Conservation (phyloP, 2,113 vertebrate genomes). For the Meriones unguiculatus region DNA sequence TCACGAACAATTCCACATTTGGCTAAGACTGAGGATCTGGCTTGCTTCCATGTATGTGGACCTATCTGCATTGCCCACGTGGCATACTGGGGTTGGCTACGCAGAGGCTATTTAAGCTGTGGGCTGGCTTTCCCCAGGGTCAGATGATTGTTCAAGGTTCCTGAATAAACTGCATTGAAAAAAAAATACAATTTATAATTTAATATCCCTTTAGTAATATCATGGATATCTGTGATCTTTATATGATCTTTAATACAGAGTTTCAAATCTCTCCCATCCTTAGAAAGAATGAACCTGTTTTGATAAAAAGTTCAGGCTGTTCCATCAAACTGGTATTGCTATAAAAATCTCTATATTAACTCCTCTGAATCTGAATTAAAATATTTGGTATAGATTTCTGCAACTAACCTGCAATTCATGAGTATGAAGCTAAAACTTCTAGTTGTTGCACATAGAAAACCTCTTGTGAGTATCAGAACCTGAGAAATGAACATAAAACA, state of each 20-base stretch:
- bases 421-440: background rate
- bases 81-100: too few species aligned
- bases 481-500: background rate
- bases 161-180: too few species aligned
- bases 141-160: too few species aligned
- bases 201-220: background rate
- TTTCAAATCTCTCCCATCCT: background rate
- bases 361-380: background rate
- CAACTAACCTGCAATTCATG: background rate
- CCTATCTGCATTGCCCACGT: too few species aligned
- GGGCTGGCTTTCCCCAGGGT: too few species aligned
- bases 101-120: too few species aligned
- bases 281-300: background rate
- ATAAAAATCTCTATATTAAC: slow-evolving; percentile 27
- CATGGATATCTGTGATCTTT: background rate
- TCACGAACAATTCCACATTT: too few species aligned
- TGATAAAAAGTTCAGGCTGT: background rate
- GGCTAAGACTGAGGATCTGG: too few species aligned
- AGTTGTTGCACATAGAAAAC: background rate
- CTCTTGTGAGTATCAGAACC: background rate
- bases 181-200: background rate
- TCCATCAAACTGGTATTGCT: background rate
- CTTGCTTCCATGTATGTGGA: too few species aligned
- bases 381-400: background rate
- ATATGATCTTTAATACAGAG: slow-evolving; percentile 16